These are phyloP conservation scores for Tachystola acroxantha DNA, from an alignment of 2,888 invertebrate species.

Conservation along the genomic window DNA sequence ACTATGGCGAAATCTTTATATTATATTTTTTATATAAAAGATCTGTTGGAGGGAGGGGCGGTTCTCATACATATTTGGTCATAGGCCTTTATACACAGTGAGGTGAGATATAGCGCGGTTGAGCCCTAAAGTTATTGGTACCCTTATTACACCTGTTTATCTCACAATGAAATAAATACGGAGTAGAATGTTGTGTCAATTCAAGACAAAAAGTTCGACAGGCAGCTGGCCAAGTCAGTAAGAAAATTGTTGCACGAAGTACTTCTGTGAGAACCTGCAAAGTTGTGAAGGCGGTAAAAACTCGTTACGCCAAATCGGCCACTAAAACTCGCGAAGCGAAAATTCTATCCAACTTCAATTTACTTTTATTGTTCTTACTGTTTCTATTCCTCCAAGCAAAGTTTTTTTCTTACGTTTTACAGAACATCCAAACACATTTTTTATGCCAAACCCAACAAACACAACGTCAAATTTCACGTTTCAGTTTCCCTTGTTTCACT, in stretches of 20 bases:
- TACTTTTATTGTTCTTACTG: constrained; percentile 73
- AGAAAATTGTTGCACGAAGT: constrained; percentile 38
- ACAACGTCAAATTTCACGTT: constrained; percentile 50
- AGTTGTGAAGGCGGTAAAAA: constrained; percentile 73
- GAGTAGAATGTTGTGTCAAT: too few species aligned
- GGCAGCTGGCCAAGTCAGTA: constrained; percentile 32
- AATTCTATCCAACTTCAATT: constrained; percentile 76
- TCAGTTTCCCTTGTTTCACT: constrained; percentile 39
- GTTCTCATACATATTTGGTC: too few species aligned
- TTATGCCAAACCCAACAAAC: constrained; percentile 52
- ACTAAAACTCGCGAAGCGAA: constrained; percentile 75
- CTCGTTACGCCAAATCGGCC: constrained; percentile 71
- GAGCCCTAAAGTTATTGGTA: too few species aligned
- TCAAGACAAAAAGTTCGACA: constrained; percentile 23
- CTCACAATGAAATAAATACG: too few species aligned
- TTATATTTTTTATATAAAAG: too few species aligned
- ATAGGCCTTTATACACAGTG: too few species aligned
- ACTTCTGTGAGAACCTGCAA: constrained; percentile 56
- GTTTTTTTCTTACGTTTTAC: constrained; percentile 50
- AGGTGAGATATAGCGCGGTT: too few species aligned
- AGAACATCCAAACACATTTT: constrained; percentile 59
- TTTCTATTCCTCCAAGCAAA: constrained; percentile 54
- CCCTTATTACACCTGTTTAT: too few species aligned
- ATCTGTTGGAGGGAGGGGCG: too few species aligned
- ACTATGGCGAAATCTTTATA: too few species aligned